phyloP scores from a whole-genome alignment of 2,797 vertebrate genomes.

The Brachymystax lenok region DNA sequence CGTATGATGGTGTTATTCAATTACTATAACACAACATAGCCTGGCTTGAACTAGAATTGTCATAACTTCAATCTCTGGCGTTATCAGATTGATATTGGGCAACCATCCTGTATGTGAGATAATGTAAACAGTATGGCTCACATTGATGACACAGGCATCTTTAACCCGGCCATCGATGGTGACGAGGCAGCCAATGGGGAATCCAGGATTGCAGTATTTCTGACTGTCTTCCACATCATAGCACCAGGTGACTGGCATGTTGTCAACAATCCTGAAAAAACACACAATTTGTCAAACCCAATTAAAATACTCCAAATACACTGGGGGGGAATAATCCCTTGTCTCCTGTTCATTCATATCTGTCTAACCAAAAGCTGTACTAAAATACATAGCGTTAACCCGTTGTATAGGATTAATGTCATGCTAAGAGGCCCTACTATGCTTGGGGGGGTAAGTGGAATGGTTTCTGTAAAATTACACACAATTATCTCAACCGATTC shows the following conservation, averaged over 20 bases:
- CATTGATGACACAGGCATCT: slow-evolving; percentile 88
- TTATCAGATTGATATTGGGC: neutral
- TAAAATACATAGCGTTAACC: neutral
- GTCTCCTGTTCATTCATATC: neutral
- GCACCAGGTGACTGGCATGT: slow-evolving; percentile 94
- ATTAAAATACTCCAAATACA: neutral
- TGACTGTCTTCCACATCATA: slow-evolving; percentile 84
- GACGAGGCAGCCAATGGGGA: slow-evolving; percentile 89
- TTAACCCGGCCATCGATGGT: slow-evolving; percentile 76
- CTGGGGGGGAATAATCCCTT: too few relatives aligned
- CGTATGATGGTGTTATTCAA: too few relatives aligned
- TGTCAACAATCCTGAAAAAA: slow-evolving; percentile 86
- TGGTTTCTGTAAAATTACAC: neutral
- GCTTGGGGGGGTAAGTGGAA: neutral
- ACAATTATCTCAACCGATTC: neutral
- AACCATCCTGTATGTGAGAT: neutral
- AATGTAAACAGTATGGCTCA: slow-evolving; percentile 66
- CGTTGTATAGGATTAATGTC: neutral
- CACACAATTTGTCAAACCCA: neutral
- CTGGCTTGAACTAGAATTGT: too few relatives aligned
- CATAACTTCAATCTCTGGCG: too few relatives aligned
- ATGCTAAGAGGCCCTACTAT: neutral
- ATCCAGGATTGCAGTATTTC: slow-evolving; percentile 90
- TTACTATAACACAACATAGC: too few relatives aligned
- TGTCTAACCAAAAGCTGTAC: neutral